Evolutionary conservation across 2,888 invertebrate species (phyloP), one percentile per base, ranked within the genome.

Genomic region (Ischnura elegans): DNA sequence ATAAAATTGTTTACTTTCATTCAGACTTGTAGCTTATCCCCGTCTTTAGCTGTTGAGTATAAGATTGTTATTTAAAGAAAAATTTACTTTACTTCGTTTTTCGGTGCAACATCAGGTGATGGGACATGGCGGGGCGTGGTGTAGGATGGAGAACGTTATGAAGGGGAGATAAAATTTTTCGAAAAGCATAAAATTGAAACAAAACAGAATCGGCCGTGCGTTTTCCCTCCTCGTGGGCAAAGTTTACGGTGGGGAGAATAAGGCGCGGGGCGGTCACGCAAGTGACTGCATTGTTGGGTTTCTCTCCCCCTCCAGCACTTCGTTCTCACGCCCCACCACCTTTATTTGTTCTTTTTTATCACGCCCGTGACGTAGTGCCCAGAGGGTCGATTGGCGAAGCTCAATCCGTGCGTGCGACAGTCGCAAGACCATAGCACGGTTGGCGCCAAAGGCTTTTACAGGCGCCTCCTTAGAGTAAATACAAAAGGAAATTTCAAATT

Each of bases 201-300:
- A 87, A 87, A 87, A 87, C 5, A 55, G 16, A 36, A 51, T 25
- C 87, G 55, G 16, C 87, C 55, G 51, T 55, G 87, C 87, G 87
- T 87, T 47, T 51, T 5, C 87, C 8, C 51, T 51, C 51, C 47
- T 51, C 51, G 61, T n/a, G 61, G 61, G 61, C 61, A n/a, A 61
- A n/a, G 61, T 61, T 25, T n/a, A 61, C 61, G 61, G n/a, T 8
- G 1, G 25, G n/a, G 47, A 21, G 46, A 8, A 10, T 6, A 36
- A 36, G 87, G 36, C 21, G 19, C 42, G 51, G 13, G 87, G n/a
- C n/a, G 55, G 87, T 87, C 87, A 87, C 87, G 87, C 87, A 87
- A 87, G 42, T 87, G 36, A 51, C 42, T 87, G 87, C 87, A 85
- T 8, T 21, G 61, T 61, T 61, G n/a, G n/a, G 61, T 61, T 8